A percentile compares a stretch with the other conserved stretches of the same genome.
Conservation (phyloP, 2,113 vertebrate genomes). For the Ictidomys tridecemlineatus region DNA sequence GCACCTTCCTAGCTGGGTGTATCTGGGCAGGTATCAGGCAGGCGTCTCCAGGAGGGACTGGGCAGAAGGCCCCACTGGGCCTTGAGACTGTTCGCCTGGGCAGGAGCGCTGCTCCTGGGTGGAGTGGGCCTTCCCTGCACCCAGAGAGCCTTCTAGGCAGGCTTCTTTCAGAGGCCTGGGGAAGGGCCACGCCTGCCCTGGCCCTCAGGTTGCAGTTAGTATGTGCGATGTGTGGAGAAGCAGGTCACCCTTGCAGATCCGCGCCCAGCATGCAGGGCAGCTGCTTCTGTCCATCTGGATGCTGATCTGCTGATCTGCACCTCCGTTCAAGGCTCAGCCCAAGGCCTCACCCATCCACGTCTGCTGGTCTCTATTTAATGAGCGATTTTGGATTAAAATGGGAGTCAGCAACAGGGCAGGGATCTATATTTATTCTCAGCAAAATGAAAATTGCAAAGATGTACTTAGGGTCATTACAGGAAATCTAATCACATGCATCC, state of each 20-base stretch:
- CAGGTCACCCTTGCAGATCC: slow-evolving; percentile 90
- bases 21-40: too few species aligned
- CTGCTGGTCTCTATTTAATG: slow-evolving; percentile 92
- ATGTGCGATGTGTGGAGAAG: slow-evolving; percentile 88
- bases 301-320: slow-evolving; percentile 77
- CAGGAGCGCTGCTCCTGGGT: background rate
- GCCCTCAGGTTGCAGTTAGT: slow-evolving; percentile 86
- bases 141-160: background rate
- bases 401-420: slow-evolving; percentile 91
- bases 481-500: slow-evolving; percentile 93
- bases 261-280: slow-evolving; percentile 90
- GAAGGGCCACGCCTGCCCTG: slow-evolving; percentile 13
- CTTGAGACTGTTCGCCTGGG: background rate
- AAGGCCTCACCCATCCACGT: slow-evolving; percentile 90
- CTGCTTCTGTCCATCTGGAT: slow-evolving; percentile 90
- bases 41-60: background rate
- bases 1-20: background rate
- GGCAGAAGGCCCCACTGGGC: background rate
- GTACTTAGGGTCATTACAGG: slow-evolving; percentile 93
- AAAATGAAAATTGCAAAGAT: slow-evolving; percentile 99
- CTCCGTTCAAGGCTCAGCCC: slow-evolving; percentile 85
- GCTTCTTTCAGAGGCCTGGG: slow-evolving; percentile 54
- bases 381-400: slow-evolving; percentile 94
- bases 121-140: too few species aligned
- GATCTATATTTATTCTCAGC: slow-evolving; percentile 97